Percentiles rank a stretch among this genome's conserved stretches.
Conservation (phyloP, 2,113 vertebrate genomes). For the Rhabdomys dilectus region DNA sequence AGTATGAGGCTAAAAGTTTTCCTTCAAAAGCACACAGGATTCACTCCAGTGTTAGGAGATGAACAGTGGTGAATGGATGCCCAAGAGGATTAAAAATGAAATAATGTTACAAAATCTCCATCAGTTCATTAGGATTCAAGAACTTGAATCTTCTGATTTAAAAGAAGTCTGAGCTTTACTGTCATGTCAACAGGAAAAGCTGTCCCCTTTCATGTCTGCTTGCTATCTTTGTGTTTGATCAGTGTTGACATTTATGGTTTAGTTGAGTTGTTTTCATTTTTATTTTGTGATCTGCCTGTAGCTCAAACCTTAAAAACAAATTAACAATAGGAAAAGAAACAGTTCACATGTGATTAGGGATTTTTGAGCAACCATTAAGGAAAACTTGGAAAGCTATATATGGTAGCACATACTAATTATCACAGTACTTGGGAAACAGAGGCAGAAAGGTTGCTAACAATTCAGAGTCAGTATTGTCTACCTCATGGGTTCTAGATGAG, state of each 20-base stretch:
- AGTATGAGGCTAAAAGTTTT: neutral
- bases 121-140: neutral
- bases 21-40: neutral
- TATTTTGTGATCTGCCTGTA: neutral
- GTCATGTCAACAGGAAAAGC: neutral
- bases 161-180: neutral
- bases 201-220: neutral
- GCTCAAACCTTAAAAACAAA: neutral
- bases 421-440: no score
- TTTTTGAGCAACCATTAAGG: neutral
- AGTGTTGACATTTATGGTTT: neutral
- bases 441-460: neutral
- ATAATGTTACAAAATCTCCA: neutral
- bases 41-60: neutral
- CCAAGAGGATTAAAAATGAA: conserved; percentile 22
- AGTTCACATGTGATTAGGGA: neutral
- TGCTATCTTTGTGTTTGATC: neutral
- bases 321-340: neutral
- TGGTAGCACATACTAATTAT: neutral
- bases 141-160: neutral
- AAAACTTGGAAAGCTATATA: neutral
- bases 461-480: neutral
- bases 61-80: neutral
- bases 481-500: neutral
- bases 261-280: neutral